Evolutionary conservation across 1,140 invertebrate species (phyloP), one percentile per base, ranked within the genome.

Genomic region (Drosophila nigrodunni): DNA sequence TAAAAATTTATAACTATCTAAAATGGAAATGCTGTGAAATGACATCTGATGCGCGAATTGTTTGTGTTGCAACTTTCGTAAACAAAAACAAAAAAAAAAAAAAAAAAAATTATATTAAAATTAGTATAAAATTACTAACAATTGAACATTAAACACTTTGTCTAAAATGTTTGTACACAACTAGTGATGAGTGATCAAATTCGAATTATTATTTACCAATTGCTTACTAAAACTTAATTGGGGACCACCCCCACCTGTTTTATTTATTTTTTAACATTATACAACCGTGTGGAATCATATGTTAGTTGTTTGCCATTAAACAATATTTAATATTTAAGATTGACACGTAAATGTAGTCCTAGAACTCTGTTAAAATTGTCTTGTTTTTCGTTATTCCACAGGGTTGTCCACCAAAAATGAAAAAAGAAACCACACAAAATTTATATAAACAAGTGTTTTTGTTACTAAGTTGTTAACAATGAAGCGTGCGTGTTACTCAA

Each of bases 31-130:
- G 85, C 85, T 89, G 85, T 89, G 81, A 88, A 81, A 74, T 88
- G 75, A 77, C 76, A 87, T 83, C 80, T 87, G 85, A 87, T 74
- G 80, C 83, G 83, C 83, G 83, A 89, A 89, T 62, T 89, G 72
- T 89, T 89, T 89, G 72, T 89, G 80, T 89, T 89, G 85, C 86
- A 89, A 89, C 85, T 85, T 85, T 87, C 82, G 68, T 87, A 77
- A 74, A 72, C 37, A 41, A 77, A 81, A 61, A 30, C 50, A 50
- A 70, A 62, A 65, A 73, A 55, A 47, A 21, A 21, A 21, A 2
- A 21, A 21, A 15, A 15, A 64, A n/a, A n/a, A n/a, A n/a, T 18
- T 10, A 37, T 50, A 43, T 50, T 71, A 61, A 54, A 41, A 49
- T 25, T 37, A 30, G 30, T 47, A 60, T 41, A 34, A 46, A 47